A percentile compares a stretch with the other conserved stretches of the same genome.
phyloP scores from a whole-genome alignment of 2,797 vertebrate species.

The Sitta carolinensis region DNA sequence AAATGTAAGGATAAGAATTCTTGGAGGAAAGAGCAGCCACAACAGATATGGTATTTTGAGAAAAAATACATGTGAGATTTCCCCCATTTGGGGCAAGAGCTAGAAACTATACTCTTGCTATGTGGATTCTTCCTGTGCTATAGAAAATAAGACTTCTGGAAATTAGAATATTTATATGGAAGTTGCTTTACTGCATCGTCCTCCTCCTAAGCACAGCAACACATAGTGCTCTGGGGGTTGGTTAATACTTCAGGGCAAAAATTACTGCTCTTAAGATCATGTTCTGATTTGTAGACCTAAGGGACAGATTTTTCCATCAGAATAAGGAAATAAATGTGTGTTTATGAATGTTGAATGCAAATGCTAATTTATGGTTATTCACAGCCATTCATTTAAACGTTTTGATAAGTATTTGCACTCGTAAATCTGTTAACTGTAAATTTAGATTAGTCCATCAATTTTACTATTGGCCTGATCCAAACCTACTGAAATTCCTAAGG shows the following conservation, averaged over 20 bases:
- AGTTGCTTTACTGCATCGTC: not conserved
- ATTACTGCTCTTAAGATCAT: not conserved
- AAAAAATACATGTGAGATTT: not conserved
- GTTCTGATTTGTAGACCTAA: not conserved
- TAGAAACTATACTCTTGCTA: not conserved
- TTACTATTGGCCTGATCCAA: not conserved
- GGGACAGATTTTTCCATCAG: slow-evolving; percentile 8
- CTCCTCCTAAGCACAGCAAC: not conserved
- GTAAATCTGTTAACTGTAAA: slow-evolving; percentile 17
- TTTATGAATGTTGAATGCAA: not conserved
- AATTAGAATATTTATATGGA: not conserved
- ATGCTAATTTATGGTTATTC: slow-evolving; percentile 6
- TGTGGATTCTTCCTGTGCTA: not conserved
- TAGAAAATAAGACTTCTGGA: not conserved
- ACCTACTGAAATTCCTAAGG: not conserved
- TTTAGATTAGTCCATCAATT: not conserved
- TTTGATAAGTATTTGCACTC: not conserved
- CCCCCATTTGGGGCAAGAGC: not conserved
- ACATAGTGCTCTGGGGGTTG: not conserved
- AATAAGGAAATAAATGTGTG: not conserved
- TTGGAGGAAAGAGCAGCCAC: not conserved
- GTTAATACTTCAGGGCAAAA: not conserved
- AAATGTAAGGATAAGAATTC: not conserved
- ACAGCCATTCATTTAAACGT: not conserved
- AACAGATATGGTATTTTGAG: not conserved